Evolutionary conservation across 2,888 invertebrate species (phyloP).

Genomic region (Clepsis dumicolana): DNA sequence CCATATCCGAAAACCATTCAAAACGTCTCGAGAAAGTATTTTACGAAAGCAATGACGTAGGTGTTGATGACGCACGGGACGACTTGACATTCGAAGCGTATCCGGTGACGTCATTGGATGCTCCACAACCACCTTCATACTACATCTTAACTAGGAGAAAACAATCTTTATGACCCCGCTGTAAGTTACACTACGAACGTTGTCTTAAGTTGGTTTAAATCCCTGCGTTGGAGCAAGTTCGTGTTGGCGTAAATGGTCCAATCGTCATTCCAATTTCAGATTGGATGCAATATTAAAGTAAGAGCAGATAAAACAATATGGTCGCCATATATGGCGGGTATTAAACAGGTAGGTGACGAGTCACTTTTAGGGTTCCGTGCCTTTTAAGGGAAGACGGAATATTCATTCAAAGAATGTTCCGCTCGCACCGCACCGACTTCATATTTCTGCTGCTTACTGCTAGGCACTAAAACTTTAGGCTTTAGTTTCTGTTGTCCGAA

Average conservation of each 20-base stretch:
- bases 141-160: conserved; percentile 7
- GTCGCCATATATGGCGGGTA: conserved; percentile 22
- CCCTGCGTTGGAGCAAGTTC: conserved; percentile 26
- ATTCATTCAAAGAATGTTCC: too few species aligned
- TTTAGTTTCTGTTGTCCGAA: too few species aligned
- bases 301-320: conserved; percentile 30
- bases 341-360: conserved; percentile 15
- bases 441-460: too few species aligned
- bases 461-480: too few species aligned
- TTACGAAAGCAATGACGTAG: conserved; percentile 64
- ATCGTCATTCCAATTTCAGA: conserved; percentile 21
- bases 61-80: conserved; percentile 69
- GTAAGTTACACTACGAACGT: background rate
- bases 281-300: conserved; percentile 35
- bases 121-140: conserved; percentile 28
- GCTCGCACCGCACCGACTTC: too few species aligned
- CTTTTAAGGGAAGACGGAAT: background rate
- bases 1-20: conserved; percentile 45
- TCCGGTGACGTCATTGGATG: conserved; percentile 69
- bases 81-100: conserved; percentile 61
- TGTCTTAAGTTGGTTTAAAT: background rate
- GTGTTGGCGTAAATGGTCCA: conserved; percentile 40
- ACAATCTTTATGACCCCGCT: background rate
- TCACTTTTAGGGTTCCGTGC: background rate
- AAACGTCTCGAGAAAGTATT: conserved; percentile 56